Evolutionary conservation across 2,797 vertebrate genomes (phyloP).

Genomic region (Tamandua tetradactyla): DNA sequence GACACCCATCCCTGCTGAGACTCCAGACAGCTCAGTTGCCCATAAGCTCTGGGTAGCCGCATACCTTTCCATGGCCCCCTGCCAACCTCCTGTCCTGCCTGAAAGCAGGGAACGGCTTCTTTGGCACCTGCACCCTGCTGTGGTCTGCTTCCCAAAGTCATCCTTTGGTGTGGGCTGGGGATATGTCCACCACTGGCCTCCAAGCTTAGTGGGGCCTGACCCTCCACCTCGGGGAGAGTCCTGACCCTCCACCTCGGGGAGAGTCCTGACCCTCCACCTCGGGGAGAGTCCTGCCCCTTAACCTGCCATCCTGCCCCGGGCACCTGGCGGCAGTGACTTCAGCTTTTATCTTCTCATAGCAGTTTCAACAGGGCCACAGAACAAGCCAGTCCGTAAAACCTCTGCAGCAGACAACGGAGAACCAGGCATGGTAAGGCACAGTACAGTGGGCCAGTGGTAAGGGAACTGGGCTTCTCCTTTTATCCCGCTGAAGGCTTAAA

Average conservation of each 20-base stretch:
- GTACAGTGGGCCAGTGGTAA: rapidly evolving
- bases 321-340: not conserved
- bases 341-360: constrained; percentile 76
- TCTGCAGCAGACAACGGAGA: constrained; percentile 81
- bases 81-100: not conserved
- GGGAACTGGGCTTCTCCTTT: not conserved
- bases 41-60: not conserved
- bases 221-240: rapidly evolving
- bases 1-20: not conserved
- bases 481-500: not conserved
- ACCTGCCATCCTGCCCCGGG: not conserved
- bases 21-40: not conserved
- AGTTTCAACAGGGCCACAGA: constrained; percentile 82
- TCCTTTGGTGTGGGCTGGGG: not conserved
- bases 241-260: rapidly evolving
- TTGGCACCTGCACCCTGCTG: not conserved
- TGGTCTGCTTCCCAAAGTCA: not conserved
- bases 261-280: too few relatives aligned
- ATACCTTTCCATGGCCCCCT: not conserved
- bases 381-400: constrained; percentile 71
- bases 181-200: not conserved
- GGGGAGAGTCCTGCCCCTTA: rapidly evolving
- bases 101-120: not conserved
- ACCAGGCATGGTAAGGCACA: constrained; percentile 76
- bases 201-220: not conserved